These are phyloP conservation scores for Xestia ashworthii DNA, from an alignment of 2,888 invertebrate species.

Conservation along the genomic window DNA sequence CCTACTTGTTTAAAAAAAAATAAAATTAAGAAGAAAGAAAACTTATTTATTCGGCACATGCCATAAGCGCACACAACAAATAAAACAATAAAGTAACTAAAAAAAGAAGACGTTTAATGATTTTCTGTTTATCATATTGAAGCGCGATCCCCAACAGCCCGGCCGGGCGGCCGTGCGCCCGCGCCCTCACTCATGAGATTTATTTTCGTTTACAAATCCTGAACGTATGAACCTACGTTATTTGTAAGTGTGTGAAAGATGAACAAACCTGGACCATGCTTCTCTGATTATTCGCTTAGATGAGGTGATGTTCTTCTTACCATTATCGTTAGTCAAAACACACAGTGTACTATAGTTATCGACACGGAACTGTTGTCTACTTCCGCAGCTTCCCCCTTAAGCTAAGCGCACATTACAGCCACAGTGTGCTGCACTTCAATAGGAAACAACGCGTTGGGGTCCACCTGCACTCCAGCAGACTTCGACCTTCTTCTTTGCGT, in stretches of 20 bases:
- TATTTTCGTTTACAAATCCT: not conserved
- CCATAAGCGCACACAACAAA: too few species aligned
- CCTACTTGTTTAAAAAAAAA: not conserved
- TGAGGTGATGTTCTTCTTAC: not conserved
- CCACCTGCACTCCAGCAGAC: not conserved
- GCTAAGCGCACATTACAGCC: not conserved
- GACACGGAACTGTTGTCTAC: not conserved
- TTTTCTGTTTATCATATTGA: not conserved
- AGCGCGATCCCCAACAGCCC: not conserved
- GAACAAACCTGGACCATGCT: not conserved
- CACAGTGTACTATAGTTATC: not conserved
- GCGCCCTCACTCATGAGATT: not conserved
- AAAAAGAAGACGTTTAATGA: not conserved
- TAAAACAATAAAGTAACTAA: too few species aligned
- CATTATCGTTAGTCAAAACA: slow-evolving; percentile 9
- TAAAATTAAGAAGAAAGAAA: not conserved
- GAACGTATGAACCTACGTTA: too few species aligned
- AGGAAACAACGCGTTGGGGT: not conserved
- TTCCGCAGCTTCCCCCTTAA: not conserved
- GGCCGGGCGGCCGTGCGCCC: too few species aligned
- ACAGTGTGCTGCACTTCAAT: not conserved
- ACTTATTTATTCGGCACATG: too few species aligned
- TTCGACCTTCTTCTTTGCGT: not conserved
- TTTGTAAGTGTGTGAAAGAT: not conserved
- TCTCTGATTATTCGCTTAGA: not conserved